Evolutionary conservation across 2,113 vertebrate genomes (phyloP).

Genomic region (Callionymus lyra): DNA sequence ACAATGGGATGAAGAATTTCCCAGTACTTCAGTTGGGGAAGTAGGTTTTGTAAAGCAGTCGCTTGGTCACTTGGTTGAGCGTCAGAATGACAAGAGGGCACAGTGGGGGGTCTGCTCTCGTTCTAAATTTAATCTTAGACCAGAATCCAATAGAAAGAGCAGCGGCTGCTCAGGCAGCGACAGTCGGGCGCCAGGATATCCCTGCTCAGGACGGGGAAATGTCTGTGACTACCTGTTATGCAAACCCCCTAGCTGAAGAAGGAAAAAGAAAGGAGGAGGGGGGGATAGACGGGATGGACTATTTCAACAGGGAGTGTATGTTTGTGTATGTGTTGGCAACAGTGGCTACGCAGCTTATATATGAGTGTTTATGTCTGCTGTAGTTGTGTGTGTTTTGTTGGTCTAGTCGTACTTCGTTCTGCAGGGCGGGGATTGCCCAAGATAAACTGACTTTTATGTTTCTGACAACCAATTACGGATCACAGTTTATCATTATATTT

Average conservation of each 20-base stretch:
- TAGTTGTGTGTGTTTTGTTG: constrained; percentile 36
- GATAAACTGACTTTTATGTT: constrained; percentile 45
- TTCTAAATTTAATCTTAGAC: constrained; percentile 79
- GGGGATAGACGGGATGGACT: constrained; percentile 53
- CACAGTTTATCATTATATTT: too few species aligned
- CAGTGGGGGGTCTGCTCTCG: constrained; percentile 31
- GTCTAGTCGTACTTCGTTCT: constrained; percentile 9
- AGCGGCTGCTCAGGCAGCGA: constrained; percentile 82
- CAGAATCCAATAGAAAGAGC: constrained; percentile 59
- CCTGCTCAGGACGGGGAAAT: constrained; percentile 97
- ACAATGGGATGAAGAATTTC: constrained; percentile 3
- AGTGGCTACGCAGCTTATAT: constrained; percentile 17
- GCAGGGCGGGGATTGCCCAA: constrained; percentile 44
- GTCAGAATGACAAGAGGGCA: constrained; percentile 55
- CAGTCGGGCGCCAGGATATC: constrained; percentile 99
- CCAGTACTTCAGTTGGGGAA: constrained; percentile 47
- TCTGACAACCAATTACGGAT: constrained; percentile 5
- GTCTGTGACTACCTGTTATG: constrained; percentile 99
- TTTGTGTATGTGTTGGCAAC: constrained; percentile 28
- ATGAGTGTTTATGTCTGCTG: constrained; percentile 25
- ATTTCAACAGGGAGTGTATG: constrained; percentile 46
- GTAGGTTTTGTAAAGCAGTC: constrained; percentile 32
- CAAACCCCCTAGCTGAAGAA: constrained; percentile 69
- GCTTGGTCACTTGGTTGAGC: constrained; percentile 26
- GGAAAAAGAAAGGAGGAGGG: constrained; percentile 55